Conservation (phyloP, 2,113 vertebrate species). For the Callaeas wilsoni region DNA sequence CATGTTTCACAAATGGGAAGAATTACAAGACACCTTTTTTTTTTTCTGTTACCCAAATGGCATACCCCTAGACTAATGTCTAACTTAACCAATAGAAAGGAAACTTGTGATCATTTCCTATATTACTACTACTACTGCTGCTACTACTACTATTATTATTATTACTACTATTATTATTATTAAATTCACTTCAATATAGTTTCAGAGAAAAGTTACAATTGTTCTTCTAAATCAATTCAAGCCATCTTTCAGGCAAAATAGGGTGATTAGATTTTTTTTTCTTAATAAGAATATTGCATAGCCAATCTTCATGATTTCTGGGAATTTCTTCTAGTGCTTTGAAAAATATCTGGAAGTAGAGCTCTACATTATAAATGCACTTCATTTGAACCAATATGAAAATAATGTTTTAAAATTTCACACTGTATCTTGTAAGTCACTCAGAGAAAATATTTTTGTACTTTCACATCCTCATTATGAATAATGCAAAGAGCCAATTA, state of each 20-base stretch:
- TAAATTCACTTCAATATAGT: background rate
- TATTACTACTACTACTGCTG: background rate
- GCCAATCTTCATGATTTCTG: background rate
- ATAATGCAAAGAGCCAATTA: slow-evolving; percentile 17
- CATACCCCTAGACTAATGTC: background rate
- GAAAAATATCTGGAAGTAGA: background rate
- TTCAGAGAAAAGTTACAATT: background rate
- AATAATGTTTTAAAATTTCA: background rate
- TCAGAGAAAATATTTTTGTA: slow-evolving; percentile 29
- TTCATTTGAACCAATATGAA: background rate
- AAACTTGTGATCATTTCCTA: background rate
- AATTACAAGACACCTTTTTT: background rate
- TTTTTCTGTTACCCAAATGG: background rate
- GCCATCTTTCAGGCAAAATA: background rate
- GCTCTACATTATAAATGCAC: background rate
- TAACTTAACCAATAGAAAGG: background rate
- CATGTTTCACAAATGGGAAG: background rate
- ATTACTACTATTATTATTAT: background rate
- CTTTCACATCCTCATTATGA: background rate
- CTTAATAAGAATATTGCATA: background rate
- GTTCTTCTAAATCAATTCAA: background rate
- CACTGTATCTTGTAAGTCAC: background rate
- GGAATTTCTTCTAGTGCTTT: background rate
- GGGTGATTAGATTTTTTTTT: background rate
- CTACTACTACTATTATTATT: background rate